Conservation (phyloP, 1,140 invertebrate species). For the Aradophagus sp. region DNA sequence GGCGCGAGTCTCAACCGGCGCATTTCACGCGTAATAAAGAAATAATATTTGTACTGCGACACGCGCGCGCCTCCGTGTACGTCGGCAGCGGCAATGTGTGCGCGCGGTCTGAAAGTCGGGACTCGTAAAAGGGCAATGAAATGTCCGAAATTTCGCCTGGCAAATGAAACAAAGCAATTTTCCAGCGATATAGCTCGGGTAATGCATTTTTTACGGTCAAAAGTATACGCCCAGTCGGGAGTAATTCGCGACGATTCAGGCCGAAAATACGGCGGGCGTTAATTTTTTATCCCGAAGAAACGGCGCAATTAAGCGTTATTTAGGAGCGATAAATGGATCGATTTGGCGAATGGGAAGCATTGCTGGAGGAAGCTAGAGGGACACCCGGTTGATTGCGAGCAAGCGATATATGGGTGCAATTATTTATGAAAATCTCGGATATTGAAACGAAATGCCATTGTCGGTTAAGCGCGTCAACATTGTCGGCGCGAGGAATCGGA, state of each 20-base stretch:
- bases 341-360: too few relatives aligned
- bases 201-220: background rate
- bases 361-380: too few relatives aligned
- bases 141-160: constrained; percentile 11
- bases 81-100: too few relatives aligned
- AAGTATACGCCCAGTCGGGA: too few relatives aligned
- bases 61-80: constrained; percentile 1
- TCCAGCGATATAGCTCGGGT: background rate
- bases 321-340: too few relatives aligned
- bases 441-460: constrained; percentile 37
- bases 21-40: constrained; percentile 59
- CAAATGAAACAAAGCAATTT: constrained; percentile 9
- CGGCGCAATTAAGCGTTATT: too few relatives aligned
- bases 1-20: constrained; percentile 10
- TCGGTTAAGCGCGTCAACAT: constrained; percentile 32
- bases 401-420: constrained; percentile 16
- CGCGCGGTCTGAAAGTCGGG: constrained; percentile 8
- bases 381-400: constrained; percentile 5
- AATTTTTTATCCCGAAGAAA: too few relatives aligned
- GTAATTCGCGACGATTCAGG: too few relatives aligned
- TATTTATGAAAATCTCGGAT: constrained; percentile 37
- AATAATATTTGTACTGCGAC: constrained; percentile 50
- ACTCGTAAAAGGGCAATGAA: constrained; percentile 28
- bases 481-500: constrained; percentile 20
- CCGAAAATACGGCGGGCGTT: too few relatives aligned